Percentiles rank a stretch among this genome's conserved stretches.
Conservation (phyloP, 1,140 invertebrate genomes). For the Drosophila leontia region DNA sequence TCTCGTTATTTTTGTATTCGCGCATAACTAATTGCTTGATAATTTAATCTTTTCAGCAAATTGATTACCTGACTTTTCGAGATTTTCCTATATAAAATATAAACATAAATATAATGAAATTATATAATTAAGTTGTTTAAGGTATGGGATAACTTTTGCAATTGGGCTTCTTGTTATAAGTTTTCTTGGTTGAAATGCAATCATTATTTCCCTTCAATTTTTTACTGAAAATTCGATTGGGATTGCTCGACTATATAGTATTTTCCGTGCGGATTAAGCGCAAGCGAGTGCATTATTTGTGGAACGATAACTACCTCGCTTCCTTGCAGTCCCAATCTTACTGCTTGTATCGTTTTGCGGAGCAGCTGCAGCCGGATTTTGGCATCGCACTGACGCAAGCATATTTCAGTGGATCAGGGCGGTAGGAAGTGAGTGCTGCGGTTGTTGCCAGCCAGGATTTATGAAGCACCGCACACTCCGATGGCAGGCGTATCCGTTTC, state of each 20-base stretch:
- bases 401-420: slow-evolving; percentile 40
- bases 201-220: slow-evolving; percentile 10
- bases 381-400: slow-evolving; percentile 48
- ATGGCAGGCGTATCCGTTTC: slow-evolving; percentile 59
- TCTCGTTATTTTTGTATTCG: slow-evolving; percentile 14
- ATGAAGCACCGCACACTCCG: slow-evolving; percentile 49
- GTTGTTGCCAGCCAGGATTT: slow-evolving; percentile 61
- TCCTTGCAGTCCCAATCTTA: slow-evolving; percentile 1
- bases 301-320: slow-evolving; percentile 16
- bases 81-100: not conserved
- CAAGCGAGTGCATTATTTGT: slow-evolving; percentile 30
- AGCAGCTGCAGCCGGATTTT: slow-evolving; percentile 48
- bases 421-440: slow-evolving; percentile 14
- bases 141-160: not conserved
- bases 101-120: not conserved
- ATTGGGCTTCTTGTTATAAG: not conserved
- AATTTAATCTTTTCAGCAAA: slow-evolving; percentile 28
- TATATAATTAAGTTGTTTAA: not conserved
- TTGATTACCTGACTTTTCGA: not conserved
- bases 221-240: slow-evolving; percentile 8
- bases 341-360: slow-evolving; percentile 36
- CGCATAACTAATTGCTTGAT: slow-evolving; percentile 25
- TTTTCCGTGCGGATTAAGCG: slow-evolving; percentile 31
- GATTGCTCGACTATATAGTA: slow-evolving; percentile 16
- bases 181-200: not conserved